Evolutionary conservation across 2,797 vertebrate genomes (phyloP), one percentile per base, ranked within the genome.

Genomic region (Crocidura indochinensis): DNA sequence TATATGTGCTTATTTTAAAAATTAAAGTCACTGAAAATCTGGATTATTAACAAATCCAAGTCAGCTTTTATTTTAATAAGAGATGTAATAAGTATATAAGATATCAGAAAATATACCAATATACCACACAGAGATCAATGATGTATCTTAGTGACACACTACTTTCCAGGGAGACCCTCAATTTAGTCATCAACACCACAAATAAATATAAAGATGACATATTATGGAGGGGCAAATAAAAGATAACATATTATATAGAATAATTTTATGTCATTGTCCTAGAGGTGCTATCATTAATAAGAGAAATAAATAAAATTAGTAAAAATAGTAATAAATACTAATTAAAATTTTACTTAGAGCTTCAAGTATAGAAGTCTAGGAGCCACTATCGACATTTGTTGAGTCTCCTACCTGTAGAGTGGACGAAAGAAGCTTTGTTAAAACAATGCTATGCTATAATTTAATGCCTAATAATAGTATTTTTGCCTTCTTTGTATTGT

Each of bases 401-500:
- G 77, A 38, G 31, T 73, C 82, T 15, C 49, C 44, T 49, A 11
- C n/a, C 47, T 75, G 29, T 38, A 38, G 56, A 78, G 46, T 49
- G 71, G 84, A n/a, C 69, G 74, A 26, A 84, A 95, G 89, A 7
- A n/a, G 3, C 6, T 5, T 84, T 87, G 53, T 86, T 65, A 60
- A 88, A 77, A 29, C 10, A 17, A 73, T 84, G 75, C 29, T 91
- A 46, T 3, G 26, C 15, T 95, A 31, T 8, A 20, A 85, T 44
- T 60, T 1, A 2, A 38, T 38, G 38, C 38, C 38, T 38, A 38
- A 38, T 38, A 92, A 87, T 85, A 80, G 51, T 44, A 47, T 38
- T 69, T 76, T 94, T 84, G 15, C 38, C 60, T 80, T 49, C 20
- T 73, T 65, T 29, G 10, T 29, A 47, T 1, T 17, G 15, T 87